Evolutionary conservation across 2,797 vertebrate species (phyloP).

Genomic region (Notolabrus celidotus): DNA sequence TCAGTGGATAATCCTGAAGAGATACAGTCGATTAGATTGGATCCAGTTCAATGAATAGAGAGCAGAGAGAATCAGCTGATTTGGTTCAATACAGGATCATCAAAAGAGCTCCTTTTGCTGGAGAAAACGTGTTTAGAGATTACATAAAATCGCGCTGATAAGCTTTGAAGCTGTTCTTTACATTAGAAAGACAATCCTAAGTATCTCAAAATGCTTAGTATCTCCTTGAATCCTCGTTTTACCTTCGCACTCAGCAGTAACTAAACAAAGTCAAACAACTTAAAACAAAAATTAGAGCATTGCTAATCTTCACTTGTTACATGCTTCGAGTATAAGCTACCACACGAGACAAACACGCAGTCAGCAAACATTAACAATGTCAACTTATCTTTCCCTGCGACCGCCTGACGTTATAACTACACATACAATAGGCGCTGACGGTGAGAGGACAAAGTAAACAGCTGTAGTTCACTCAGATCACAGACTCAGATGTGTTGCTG

Average conservation of each 20-base stretch:
- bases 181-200: too few species aligned
- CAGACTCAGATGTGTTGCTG: neutral
- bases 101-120: neutral
- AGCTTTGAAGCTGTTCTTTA: too few species aligned
- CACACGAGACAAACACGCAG: neutral
- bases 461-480: neutral
- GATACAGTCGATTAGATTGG: too few species aligned
- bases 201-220: neutral
- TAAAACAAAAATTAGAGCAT: accelerated
- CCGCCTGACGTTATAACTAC: neutral
- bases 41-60: too few species aligned
- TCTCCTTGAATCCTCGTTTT: neutral
- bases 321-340: too few species aligned
- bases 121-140: too few species aligned
- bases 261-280: neutral
- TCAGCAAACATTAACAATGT: neutral
- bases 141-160: too few species aligned
- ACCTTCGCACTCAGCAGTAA: neutral
- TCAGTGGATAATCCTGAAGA: neutral
- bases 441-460: neutral
- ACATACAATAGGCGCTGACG: neutral
- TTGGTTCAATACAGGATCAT: neutral
- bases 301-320: neutral
- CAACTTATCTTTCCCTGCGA: neutral
- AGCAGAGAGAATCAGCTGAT: neutral